phyloP scores from a whole-genome alignment of 2,113 vertebrate genomes.

The Salvelinus fontinalis region DNA sequence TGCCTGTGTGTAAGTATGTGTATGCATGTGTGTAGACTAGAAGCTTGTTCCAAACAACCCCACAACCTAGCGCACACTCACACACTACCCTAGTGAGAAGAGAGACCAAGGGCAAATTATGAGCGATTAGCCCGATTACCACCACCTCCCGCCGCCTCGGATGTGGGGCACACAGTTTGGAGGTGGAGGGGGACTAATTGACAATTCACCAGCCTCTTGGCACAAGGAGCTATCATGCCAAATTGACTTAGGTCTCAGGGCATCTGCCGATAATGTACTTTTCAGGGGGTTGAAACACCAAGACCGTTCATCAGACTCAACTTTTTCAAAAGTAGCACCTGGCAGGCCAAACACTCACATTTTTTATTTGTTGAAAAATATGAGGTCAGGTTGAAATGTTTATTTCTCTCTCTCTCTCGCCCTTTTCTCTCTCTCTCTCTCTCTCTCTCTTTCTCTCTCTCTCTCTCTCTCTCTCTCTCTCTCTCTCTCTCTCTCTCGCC shows the following conservation, averaged over 20 bases:
- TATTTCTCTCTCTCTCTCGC: no score
- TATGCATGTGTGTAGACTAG: neutral
- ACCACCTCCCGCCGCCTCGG: conserved; percentile 12
- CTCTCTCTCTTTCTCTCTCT: no score
- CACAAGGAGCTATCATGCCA: conserved; percentile 31
- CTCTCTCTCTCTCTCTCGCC: no score
- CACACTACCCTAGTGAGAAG: conserved; percentile 12
- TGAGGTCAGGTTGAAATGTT: no score
- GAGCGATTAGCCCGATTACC: conserved; percentile 43
- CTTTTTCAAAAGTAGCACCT: neutral
- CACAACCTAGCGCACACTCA: neutral
- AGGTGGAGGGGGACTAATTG: conserved; percentile 48
- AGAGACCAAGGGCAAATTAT: conserved; percentile 33
- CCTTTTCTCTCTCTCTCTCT: no score
- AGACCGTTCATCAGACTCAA: neutral
- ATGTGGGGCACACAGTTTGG: conserved; percentile 38
- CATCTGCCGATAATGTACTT: conserved; percentile 23
- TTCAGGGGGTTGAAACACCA: conserved; percentile 15
- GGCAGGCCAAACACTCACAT: no score
- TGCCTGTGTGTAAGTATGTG: neutral
- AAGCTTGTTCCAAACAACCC: neutral
- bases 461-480: no score
- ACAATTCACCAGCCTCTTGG: conserved; percentile 39
- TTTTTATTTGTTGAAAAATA: no score
- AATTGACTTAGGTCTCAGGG: conserved; percentile 23